phyloP scores from a whole-genome alignment of 2,113 vertebrate species.

The Gymnocephalus cernua region DNA sequence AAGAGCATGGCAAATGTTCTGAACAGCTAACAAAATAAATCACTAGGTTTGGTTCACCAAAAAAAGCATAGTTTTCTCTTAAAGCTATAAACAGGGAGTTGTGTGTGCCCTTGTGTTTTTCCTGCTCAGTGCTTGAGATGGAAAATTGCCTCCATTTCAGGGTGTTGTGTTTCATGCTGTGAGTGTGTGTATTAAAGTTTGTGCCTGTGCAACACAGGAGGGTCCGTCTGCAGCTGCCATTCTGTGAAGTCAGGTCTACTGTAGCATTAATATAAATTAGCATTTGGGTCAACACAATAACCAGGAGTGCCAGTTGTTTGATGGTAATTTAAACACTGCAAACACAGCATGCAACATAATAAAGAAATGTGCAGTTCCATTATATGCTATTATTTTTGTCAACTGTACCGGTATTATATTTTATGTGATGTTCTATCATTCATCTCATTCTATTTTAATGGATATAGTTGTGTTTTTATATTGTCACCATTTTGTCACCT shows the following conservation, averaged over 20 bases:
- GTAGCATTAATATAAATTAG: conserved; percentile 35
- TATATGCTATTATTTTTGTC: neutral
- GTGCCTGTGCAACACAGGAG: neutral
- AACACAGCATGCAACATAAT: neutral
- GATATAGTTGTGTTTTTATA: neutral
- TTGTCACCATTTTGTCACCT: neutral
- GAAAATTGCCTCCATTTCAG: conserved; percentile 7
- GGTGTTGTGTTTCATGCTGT: conserved; percentile 12
- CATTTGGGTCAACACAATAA: conserved; percentile 22
- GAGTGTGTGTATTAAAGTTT: conserved; percentile 10
- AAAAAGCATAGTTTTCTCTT: conserved; percentile 17
- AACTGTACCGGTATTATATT: neutral
- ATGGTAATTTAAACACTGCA: conserved; percentile 3
- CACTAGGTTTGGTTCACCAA: conserved; percentile 1
- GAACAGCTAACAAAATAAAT: neutral
- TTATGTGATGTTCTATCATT: neutral
- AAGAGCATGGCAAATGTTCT: neutral
- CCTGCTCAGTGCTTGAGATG: neutral
- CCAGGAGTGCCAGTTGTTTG: conserved; percentile 8
- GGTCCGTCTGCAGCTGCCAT: conserved; percentile 9
- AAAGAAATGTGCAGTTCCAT: neutral
- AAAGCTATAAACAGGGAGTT: neutral
- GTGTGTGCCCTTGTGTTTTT: conserved; percentile 7
- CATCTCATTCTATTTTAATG: neutral
- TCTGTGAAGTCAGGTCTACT: conserved; percentile 16